Base-by-base conservation (phyloP, 1,140 invertebrate species). In the Drosophila lowei region DNA sequence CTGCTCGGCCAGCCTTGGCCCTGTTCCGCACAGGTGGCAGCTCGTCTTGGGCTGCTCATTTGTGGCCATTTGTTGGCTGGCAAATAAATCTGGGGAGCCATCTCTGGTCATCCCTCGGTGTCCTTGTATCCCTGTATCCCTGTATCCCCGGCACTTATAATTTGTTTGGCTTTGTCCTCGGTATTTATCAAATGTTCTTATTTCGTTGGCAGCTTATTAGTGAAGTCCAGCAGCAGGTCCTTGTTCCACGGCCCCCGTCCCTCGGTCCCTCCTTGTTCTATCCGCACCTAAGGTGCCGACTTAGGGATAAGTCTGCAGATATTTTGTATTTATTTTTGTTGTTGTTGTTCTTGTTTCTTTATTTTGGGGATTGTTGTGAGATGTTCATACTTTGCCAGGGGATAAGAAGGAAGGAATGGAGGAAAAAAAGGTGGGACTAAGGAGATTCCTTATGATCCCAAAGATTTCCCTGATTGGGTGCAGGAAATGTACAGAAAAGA, bases 101-200 rank as follows among this genome's bases (percentile, higher is more conserved):
- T 64, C 77, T 79, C 54, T 38, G 47, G 55, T 44, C 49, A 64
- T 80, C 65, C 72, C 47, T 50, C 61, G 21, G 46, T 63, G 54
- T 76, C 48, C 43, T 46, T 58, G 42, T 44, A 54, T 11, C 48
- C 28, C 2, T 5, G 23, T 5, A 25, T 25, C 23, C 23, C 43
- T 21, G 23, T 5, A 25, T 25, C 23, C 23, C 43, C 16, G 59
- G 25, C 55, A 30, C 75, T 79, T 78, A 83, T 71, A 78, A 84
- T 84, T 85, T 84, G 79, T 84, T 84, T 83, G 78, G 83, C 74
- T 86, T 71, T 88, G 73, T 74, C 61, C 63, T 64, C 49, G 70
- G 70, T 80, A 86, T 86, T 86, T 85, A 85, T 85, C 81, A 85
- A 85, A 86, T 74, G 83, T 67, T 67, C 70, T 81, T 88, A 88